Base-by-base conservation (phyloP, 2,888 invertebrate genomes). In the Rhodophaea formosa region DNA sequence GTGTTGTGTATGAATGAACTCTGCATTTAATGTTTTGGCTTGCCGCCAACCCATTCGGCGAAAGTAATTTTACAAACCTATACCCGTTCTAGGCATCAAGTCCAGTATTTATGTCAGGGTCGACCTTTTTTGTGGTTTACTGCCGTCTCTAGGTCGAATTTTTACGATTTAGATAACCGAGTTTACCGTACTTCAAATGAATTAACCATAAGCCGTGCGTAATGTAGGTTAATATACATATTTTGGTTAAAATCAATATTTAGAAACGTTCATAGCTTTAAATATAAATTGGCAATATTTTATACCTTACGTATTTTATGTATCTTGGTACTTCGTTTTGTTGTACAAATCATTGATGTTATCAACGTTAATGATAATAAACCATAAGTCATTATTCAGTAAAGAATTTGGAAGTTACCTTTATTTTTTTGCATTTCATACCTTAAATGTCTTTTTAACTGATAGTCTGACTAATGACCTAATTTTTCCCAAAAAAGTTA, bases 91-190 rank as follows among this genome's bases (percentile, higher is more conserved):
- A 68, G 71, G 70, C 66, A 75, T 74, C 66, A 62, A 67, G 67
- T 74, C 66, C 61, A 66, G 57, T 60, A 83, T 80, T 72, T 79
- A 64, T 85, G 88, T 84, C 88, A 87, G 61, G 87, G 87, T 67
- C 83, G 70, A 62, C 61, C 69, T 70, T 73, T 79, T 75, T 68
- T 66, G 63, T 73, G 73, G 75, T 81, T 80, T 79, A 83, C 72
- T 77, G 74, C 77, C 74, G 77, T 76, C 71, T 82, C 74, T 77
- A 79, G 79, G 78, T 65, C 75, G 67, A 63, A 62, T 72, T 69
- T 76, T 78, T 74, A 72, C 68, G 75, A 74, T 79, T 78, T 72
- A 77, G 73, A 79, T 77, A 77, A 70, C 66, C 30, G 42, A 29
- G 23, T 54, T 43, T 49, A 12, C 5, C 12, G n/a, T 39, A 12